These are phyloP conservation scores for Vombatus ursinus DNA, from an alignment of 2,113 vertebrate species.

Conservation along the genomic window DNA sequence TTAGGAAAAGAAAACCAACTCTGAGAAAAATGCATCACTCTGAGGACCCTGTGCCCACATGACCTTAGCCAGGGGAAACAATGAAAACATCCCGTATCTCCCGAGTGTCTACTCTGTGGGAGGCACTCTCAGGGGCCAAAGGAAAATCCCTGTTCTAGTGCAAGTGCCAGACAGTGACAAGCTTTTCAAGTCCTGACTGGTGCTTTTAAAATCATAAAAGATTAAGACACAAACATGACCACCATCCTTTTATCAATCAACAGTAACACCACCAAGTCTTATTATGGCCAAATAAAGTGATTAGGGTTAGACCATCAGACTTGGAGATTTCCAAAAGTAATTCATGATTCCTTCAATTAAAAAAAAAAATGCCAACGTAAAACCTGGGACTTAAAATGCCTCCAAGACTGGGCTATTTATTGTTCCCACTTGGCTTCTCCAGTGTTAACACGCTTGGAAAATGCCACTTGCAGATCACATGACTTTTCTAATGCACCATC, in stretches of 20 bases:
- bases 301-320: constrained; percentile 35
- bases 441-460: constrained; percentile 46
- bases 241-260: constrained; percentile 29
- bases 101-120: not conserved
- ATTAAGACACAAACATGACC: constrained; percentile 35
- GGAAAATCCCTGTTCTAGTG: constrained; percentile 28
- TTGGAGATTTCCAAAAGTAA: constrained; percentile 26
- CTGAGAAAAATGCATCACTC: not conserved
- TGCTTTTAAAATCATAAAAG: constrained; percentile 48
- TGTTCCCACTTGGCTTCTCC: constrained; percentile 23
- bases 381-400: constrained; percentile 34
- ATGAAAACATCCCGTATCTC: not conserved
- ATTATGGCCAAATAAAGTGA: constrained; percentile 39
- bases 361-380: constrained; percentile 15
- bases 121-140: not conserved
- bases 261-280: constrained; percentile 24
- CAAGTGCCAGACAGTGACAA: constrained; percentile 38
- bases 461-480: not conserved
- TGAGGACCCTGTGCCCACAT: not conserved
- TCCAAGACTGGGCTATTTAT: not conserved
- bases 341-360: constrained; percentile 40
- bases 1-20: not conserved
- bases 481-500: not conserved
- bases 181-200: constrained; percentile 33
- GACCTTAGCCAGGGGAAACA: not conserved